Percentiles rank a stretch among this genome's conserved stretches.
phyloP scores from a whole-genome alignment of 2,113 vertebrate species.

The Scomber colias region DNA sequence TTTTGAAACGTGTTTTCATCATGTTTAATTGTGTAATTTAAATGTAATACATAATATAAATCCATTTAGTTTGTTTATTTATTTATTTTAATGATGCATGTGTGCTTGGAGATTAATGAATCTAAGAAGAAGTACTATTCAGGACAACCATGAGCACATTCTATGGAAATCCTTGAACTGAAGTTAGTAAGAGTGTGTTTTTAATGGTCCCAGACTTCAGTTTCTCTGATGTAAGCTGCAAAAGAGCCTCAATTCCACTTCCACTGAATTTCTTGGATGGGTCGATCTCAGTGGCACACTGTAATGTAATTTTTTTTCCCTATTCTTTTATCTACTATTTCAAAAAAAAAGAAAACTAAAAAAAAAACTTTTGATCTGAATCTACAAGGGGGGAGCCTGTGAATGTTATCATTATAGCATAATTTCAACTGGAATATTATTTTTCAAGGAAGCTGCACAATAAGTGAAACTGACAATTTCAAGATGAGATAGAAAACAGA shows the following conservation, averaged over 20 bases:
- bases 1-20: not conserved
- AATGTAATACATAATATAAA: no score
- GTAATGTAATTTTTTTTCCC: slow-evolving; percentile 46
- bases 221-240: slow-evolving; percentile 72
- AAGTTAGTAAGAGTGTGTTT: slow-evolving; percentile 44
- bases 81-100: not conserved
- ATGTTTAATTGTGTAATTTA: not conserved
- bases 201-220: slow-evolving; percentile 69
- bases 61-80: no score
- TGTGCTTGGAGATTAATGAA: not conserved
- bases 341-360: slow-evolving; percentile 36
- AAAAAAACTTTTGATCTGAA: slow-evolving; percentile 69
- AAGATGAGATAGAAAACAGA: slow-evolving; percentile 74
- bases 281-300: slow-evolving; percentile 60
- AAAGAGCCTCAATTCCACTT: slow-evolving; percentile 50
- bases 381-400: slow-evolving; percentile 67
- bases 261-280: slow-evolving; percentile 59
- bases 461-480: slow-evolving; percentile 77
- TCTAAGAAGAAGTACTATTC: not conserved
- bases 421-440: slow-evolving; percentile 73
- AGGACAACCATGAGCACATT: slow-evolving; percentile 1
- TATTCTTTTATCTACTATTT: slow-evolving; percentile 74
- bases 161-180: slow-evolving; percentile 40
- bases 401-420: slow-evolving; percentile 72
- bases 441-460: slow-evolving; percentile 73